A percentile compares a stretch with the other conserved stretches of the same genome.
Conservation (phyloP, 2,113 vertebrate genomes). For the Vulpes ferrilata region DNA sequence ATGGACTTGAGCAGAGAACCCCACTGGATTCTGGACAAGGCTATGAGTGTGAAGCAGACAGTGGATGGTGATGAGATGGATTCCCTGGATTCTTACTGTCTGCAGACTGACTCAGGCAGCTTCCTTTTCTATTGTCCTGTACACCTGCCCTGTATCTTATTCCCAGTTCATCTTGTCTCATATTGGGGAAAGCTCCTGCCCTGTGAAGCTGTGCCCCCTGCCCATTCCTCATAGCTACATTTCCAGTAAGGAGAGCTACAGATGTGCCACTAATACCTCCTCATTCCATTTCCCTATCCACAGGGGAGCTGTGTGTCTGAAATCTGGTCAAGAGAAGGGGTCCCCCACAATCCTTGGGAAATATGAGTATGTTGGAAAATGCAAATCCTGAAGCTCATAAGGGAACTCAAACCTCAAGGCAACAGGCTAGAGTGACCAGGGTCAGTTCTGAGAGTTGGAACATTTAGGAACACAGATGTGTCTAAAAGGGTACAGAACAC, state of each 20-base stretch:
- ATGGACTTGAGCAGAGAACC: no score
- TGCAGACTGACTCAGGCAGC: background rate
- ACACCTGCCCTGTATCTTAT: background rate
- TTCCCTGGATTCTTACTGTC: background rate
- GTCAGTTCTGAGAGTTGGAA: background rate
- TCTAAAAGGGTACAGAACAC: background rate
- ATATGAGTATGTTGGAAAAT: no score
- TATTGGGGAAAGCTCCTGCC: background rate
- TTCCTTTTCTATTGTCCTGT: background rate
- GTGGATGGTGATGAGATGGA: background rate
- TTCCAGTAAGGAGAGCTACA: background rate
- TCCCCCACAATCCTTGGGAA: accelerated
- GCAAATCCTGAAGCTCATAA: background rate
- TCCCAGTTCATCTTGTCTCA: background rate
- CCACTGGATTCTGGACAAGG: background rate
- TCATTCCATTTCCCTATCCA: no score
- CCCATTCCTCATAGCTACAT: accelerated
- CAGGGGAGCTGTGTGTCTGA: background rate
- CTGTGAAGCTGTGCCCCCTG: background rate
- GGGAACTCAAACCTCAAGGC: background rate
- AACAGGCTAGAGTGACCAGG: background rate
- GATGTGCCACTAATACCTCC: background rate
- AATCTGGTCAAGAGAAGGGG: background rate
- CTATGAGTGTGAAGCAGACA: background rate
- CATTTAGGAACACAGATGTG: accelerated